Percentiles rank a stretch among this genome's conserved stretches.
Conservation (phyloP, 2,797 vertebrate genomes). For the Cephalopachus bancanus region DNA sequence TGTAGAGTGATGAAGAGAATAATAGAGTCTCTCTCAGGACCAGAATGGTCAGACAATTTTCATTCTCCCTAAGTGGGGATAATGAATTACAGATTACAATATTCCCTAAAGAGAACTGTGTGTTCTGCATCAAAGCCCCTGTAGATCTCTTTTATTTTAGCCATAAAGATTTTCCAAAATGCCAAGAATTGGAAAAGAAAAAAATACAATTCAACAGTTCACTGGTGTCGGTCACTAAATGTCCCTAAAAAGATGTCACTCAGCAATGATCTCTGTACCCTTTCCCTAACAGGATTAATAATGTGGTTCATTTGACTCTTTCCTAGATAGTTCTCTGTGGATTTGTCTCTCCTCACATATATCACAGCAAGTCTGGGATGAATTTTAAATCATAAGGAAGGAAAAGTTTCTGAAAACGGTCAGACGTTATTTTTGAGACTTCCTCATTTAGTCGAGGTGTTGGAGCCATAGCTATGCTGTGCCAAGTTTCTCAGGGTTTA, state of each 20-base stretch:
- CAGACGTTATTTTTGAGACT: not conserved
- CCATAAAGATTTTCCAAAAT: not conserved
- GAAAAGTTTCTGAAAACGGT: not conserved
- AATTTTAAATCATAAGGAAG: slow-evolving; percentile 9
- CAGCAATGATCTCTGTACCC: not conserved
- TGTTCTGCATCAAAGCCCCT: not conserved
- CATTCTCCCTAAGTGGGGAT: slow-evolving; percentile 43
- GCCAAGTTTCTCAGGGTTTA: not conserved
- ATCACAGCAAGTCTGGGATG: not conserved
- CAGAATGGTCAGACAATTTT: not conserved
- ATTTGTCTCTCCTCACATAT: not conserved
- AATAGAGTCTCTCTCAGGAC: not conserved
- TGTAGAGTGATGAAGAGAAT: not conserved
- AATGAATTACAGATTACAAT: not conserved
- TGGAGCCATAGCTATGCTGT: not conserved
- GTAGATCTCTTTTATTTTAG: slow-evolving; percentile 14
- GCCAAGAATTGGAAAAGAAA: not conserved
- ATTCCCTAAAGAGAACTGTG: not conserved
- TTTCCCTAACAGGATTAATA: not conserved
- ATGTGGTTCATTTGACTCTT: not conserved
- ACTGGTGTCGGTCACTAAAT: slow-evolving; percentile 17
- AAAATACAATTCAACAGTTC: not conserved
- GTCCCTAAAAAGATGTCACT: not conserved
- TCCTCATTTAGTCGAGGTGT: not conserved
- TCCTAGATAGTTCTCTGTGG: not conserved